A percentile compares a stretch with the other conserved stretches of the same genome.
phyloP scores from a whole-genome alignment of 2,888 invertebrate species.

The Drosophila subsilvestris region DNA sequence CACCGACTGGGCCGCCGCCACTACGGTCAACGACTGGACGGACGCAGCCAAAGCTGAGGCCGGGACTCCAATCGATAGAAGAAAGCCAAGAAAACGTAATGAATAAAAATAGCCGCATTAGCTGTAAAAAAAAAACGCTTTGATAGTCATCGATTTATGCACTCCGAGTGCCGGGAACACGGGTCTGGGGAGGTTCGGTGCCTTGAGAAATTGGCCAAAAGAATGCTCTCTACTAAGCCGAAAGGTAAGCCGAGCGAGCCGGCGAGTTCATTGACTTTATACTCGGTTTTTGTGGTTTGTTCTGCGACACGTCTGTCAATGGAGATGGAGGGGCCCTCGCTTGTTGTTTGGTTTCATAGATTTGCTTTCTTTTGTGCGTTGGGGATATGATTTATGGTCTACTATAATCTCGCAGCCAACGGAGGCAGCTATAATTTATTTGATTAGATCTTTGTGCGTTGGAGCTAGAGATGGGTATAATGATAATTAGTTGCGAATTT shows the following conservation, averaged over 20 bases:
- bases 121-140: constrained; percentile 74
- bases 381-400: constrained; percentile 52
- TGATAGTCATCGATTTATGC: constrained; percentile 75
- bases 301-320: constrained; percentile 59
- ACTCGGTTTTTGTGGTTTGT: constrained; percentile 26
- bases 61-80: constrained; percentile 50
- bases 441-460: constrained; percentile 28
- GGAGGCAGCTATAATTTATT: constrained; percentile 49
- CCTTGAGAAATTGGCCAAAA: constrained; percentile 73
- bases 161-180: constrained; percentile 18
- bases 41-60: constrained; percentile 11
- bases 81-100: constrained; percentile 73
- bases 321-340: constrained; percentile 6
- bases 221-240: constrained; percentile 68
- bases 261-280: constrained; percentile 70
- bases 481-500: constrained; percentile 34
- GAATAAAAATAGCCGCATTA: constrained; percentile 80
- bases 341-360: constrained; percentile 22
- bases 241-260: constrained; percentile 45
- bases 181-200: constrained; percentile 29
- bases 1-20: constrained; percentile 1
- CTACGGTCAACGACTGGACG: constrained; percentile 36
- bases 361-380: constrained; percentile 62
- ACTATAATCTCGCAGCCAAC: neutral
- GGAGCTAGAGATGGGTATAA: constrained; percentile 13